Evolutionary conservation across 2,113 vertebrate species (phyloP).

Genomic region (Prochilodus magdalenae): DNA sequence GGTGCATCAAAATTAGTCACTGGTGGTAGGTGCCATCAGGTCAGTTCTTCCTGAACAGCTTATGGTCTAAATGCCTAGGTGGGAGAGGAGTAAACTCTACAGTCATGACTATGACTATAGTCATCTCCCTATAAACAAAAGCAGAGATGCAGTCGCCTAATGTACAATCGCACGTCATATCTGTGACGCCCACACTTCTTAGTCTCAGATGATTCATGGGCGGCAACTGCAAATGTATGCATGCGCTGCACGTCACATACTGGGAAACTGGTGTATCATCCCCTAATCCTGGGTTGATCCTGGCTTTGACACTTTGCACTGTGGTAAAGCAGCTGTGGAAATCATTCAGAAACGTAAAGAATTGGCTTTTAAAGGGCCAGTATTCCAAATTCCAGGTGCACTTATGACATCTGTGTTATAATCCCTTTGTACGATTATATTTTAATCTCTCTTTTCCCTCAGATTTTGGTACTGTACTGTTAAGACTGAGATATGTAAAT

Average conservation of each 20-base stretch:
- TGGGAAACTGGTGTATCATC: background rate
- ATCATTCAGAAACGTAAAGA: too few relatives aligned
- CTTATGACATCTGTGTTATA: too few relatives aligned
- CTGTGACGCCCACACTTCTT: constrained; percentile 35
- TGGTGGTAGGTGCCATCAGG: background rate
- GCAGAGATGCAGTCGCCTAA: constrained; percentile 18
- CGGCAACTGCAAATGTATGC: constrained; percentile 1
- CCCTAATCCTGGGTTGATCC: background rate
- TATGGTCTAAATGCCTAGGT: constrained; percentile 13
- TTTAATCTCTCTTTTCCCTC: too few relatives aligned
- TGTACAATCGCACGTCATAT: constrained; percentile 40
- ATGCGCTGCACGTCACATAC: background rate
- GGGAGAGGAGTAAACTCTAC: background rate
- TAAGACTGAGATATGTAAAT: too few relatives aligned
- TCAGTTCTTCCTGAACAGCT: background rate
- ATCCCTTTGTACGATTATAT: too few relatives aligned
- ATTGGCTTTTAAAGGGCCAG: too few relatives aligned
- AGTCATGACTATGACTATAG: background rate
- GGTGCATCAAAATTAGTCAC: background rate
- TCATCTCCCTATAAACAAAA: background rate
- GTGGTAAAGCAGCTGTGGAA: background rate
- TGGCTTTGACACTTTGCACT: background rate
- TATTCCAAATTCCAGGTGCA: too few relatives aligned
- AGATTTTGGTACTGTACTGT: too few relatives aligned
- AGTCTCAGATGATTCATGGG: constrained; percentile 35